Evolutionary conservation across 2,888 invertebrate genomes (phyloP).

Genomic region (Sturmia bella): DNA sequence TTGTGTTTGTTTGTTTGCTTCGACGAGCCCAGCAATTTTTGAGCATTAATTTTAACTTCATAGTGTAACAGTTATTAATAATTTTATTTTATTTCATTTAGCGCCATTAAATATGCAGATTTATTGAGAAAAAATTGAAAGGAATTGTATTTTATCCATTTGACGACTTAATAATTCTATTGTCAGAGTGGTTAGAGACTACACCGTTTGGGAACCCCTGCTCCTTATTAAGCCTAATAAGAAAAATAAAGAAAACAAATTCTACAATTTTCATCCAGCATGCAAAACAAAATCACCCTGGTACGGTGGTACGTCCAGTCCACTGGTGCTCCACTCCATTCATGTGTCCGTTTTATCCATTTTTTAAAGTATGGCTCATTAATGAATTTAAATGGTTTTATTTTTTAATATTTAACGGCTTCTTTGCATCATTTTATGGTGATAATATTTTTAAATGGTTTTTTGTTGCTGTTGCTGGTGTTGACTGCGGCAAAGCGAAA

Average conservation of each 20-base stretch:
- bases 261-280: constrained; percentile 30
- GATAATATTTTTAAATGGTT: constrained; percentile 78
- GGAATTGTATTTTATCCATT: too few relatives aligned
- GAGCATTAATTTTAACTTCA: too few relatives aligned
- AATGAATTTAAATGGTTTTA: constrained; percentile 82
- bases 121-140: too few relatives aligned
- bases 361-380: constrained; percentile 78
- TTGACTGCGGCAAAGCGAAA: background rate
- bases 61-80: too few relatives aligned
- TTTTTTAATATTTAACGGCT: constrained; percentile 81
- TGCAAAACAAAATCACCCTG: constrained; percentile 36
- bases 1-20: too few relatives aligned
- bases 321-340: constrained; percentile 54
- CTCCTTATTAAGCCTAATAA: too few relatives aligned
- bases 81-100: too few relatives aligned
- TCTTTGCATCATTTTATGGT: constrained; percentile 80
- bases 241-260: too few relatives aligned
- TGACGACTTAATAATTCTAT: too few relatives aligned
- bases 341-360: constrained; percentile 39
- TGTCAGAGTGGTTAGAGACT: too few relatives aligned
- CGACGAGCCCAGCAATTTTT: too few relatives aligned
- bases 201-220: constrained; percentile 47
- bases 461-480: constrained; percentile 29
- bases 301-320: background rate
- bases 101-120: too few relatives aligned